phyloP scores from a whole-genome alignment of 2,797 vertebrate genomes.

The Labeo calbasu region DNA sequence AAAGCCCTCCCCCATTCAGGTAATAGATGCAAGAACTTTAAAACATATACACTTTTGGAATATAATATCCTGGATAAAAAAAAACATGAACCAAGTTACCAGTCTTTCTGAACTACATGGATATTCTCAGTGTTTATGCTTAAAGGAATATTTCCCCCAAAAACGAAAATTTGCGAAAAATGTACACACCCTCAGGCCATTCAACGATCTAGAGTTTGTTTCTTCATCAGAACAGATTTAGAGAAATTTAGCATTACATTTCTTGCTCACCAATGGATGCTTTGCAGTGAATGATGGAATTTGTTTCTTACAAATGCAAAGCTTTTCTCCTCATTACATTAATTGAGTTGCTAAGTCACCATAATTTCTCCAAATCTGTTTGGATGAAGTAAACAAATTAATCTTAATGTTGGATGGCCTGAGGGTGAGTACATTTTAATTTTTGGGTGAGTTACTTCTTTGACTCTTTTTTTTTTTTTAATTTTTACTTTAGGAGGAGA shows the following conservation, averaged over 20 bases:
- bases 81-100: neutral
- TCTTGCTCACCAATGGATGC: neutral
- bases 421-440: too few relatives aligned
- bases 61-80: neutral
- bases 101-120: neutral
- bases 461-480: neutral
- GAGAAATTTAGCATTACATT: neutral
- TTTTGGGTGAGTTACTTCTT: neutral
- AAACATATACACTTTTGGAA: neutral
- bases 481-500: constrained; percentile 76
- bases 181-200: neutral
- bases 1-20: constrained; percentile 85
- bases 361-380: too few relatives aligned
- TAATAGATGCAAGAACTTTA: constrained; percentile 45
- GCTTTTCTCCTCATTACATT: too few relatives aligned
- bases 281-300: neutral
- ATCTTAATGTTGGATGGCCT: too few relatives aligned
- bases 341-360: too few relatives aligned
- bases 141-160: neutral
- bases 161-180: neutral
- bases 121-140: neutral
- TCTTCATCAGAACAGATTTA: neutral
- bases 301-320: too few relatives aligned
- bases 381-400: too few relatives aligned
- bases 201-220: neutral